Evolutionary conservation across 1,140 invertebrate species (phyloP), one percentile per base, ranked within the genome.

Genomic region (Ditylenchus dipsaci): DNA sequence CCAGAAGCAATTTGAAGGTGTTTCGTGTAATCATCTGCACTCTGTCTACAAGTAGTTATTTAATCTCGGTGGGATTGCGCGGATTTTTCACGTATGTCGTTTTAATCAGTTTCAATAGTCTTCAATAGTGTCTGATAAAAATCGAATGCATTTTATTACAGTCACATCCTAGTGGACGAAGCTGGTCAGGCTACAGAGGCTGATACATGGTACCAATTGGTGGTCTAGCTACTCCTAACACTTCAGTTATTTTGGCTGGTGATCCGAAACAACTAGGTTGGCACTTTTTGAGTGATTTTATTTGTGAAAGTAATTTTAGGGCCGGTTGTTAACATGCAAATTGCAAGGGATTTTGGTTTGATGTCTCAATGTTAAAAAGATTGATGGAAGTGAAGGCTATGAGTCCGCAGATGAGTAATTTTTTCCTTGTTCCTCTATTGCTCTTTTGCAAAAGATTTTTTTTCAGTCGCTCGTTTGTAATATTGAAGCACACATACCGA

Each of bases 181-280:
- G 74, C 73, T 21, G 72, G 73, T 3, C 73, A 75, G 8, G 68
- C 73, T 15, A 65, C 47, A 11, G 73, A 75, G 56, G n/a, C 69
- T n/a, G 73, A 75, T n/a, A 67, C 21, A 29, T 75, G 75, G 75
- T 78, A 62, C 72, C 76, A 1, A 66, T 76, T 64, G 79, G 69
- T n/a, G 64, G 68, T 57, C 27, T 73, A 33, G 70, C 57, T 49
- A 42, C 21, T 17, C 58, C 21, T 7, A 29, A 65, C 13, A 73
- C 79, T 26, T 73, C 84, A 84, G 87, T 92, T 8, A 84, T 95
- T 68, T 84, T 96, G 3, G 90, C 91, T 69, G 93, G 93, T 8
- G 93, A 96, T 87, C 93, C 91, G 17, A 86, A 89, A 81, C 93
- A 97, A 84, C 86, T 96, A 33, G 33, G 33, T 38, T 38, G 33